Percentiles rank a stretch among this genome's conserved stretches.
Evolutionary conservation across 2,113 vertebrate species (phyloP).

Genomic region (Pionites leucogaster): DNA sequence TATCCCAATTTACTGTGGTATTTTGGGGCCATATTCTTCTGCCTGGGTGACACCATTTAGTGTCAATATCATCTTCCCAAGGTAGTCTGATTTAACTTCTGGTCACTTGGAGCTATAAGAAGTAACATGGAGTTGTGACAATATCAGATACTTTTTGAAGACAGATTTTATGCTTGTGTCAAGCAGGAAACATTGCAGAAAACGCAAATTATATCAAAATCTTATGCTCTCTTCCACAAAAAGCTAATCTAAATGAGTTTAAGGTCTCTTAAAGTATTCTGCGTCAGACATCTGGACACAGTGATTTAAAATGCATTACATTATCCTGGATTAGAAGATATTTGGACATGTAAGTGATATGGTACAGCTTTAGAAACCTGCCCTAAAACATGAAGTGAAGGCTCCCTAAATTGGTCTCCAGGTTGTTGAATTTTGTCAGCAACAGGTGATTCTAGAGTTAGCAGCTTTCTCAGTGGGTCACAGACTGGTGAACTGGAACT

Average conservation of each 20-base stretch:
- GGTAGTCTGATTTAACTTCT: background rate
- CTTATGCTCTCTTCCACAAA: background rate
- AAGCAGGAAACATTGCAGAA: background rate
- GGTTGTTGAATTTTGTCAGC: background rate
- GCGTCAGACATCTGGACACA: background rate
- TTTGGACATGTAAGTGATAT: background rate
- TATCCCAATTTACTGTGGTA: background rate
- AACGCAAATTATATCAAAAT: background rate
- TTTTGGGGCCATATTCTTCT: background rate
- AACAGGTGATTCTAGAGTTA: background rate
- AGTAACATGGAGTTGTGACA: background rate
- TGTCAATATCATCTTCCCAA: background rate
- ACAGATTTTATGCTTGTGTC: background rate
- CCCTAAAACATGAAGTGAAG: background rate
- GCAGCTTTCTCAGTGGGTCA: background rate
- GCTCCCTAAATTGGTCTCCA: background rate
- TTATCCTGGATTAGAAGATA: background rate
- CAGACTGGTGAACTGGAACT: background rate
- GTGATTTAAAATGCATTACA: background rate
- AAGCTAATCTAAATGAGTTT: background rate
- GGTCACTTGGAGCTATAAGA: background rate
- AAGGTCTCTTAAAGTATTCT: background rate
- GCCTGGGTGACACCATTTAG: background rate
- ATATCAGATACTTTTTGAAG: background rate
- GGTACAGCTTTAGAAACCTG: background rate